phyloP scores from a whole-genome alignment of 2,113 vertebrate genomes.

The Tetraodon nigroviridis region DNA sequence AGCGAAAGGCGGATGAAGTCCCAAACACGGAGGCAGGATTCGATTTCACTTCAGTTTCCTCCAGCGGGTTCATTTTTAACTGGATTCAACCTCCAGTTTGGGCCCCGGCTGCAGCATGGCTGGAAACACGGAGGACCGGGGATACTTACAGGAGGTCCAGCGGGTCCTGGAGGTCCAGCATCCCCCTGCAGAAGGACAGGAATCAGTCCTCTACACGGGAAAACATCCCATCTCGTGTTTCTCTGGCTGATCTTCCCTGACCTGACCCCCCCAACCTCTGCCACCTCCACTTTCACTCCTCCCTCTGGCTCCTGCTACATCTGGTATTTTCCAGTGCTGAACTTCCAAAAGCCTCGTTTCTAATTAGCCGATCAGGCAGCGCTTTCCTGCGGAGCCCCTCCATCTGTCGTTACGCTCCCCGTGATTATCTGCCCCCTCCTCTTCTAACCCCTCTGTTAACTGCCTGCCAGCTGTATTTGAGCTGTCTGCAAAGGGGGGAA shows the following conservation, averaged over 20 bases:
- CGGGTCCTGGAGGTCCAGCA: constrained; percentile 83
- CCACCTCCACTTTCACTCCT: no score
- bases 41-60: constrained; percentile 20
- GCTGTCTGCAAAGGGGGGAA: constrained; percentile 22
- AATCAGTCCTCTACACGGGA: background rate
- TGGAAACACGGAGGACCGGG: no score
- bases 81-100: constrained; percentile 9
- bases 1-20: constrained; percentile 62
- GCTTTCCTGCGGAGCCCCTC: background rate
- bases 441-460: constrained; percentile 15
- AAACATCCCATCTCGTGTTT: background rate
- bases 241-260: background rate
- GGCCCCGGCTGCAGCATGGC: constrained; percentile 3
- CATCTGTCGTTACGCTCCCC: background rate
- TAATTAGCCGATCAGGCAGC: no score
- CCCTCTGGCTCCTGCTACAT: no score
- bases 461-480: constrained; percentile 57
- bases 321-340: no score
- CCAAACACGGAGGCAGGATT: constrained; percentile 33
- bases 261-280: no score
- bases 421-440: background rate
- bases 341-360: no score
- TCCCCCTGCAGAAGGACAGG: constrained; percentile 76
- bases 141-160: constrained; percentile 87
- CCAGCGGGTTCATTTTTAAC: background rate